Evolutionary conservation across 2,888 invertebrate genomes (phyloP).

Genomic region (Harpagoxenus sublaevis): DNA sequence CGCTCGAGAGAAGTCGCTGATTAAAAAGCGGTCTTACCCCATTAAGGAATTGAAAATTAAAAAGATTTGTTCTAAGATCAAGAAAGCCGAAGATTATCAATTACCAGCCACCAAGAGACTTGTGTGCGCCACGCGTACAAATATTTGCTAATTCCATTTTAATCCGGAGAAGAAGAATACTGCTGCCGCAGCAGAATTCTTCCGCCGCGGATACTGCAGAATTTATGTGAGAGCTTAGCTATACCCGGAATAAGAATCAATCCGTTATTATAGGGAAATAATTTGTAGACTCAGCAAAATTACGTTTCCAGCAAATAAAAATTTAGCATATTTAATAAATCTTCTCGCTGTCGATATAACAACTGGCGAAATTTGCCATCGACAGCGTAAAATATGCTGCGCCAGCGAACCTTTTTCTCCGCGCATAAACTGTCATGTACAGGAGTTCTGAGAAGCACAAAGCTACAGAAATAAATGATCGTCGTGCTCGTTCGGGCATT

Average conservation of each 20-base stretch:
- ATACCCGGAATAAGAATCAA: slow-evolving; percentile 1
- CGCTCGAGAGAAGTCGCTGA: slow-evolving; percentile 26
- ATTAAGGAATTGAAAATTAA: slow-evolving; percentile 47
- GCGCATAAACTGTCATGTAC: slow-evolving; percentile 7
- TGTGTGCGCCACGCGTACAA: neutral
- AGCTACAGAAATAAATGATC: slow-evolving; percentile 24
- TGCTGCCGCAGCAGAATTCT: slow-evolving; percentile 11
- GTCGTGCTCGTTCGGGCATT: neutral
- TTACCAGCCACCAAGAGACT: neutral
- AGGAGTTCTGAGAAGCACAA: neutral
- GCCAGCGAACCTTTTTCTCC: neutral
- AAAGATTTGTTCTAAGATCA: slow-evolving; percentile 3
- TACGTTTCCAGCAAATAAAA: slow-evolving; percentile 17
- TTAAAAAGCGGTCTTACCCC: slow-evolving; percentile 40
- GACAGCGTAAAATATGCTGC: neutral
- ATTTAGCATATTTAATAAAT: slow-evolving; percentile 17
- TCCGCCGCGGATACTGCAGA: neutral
- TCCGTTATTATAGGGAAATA: slow-evolving; percentile 4
- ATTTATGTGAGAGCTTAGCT: slow-evolving; percentile 2
- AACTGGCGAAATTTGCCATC: slow-evolving; percentile 13
- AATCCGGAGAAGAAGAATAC: slow-evolving; percentile 21
- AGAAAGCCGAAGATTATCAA: slow-evolving; percentile 9
- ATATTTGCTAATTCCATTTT: slow-evolving; percentile 51
- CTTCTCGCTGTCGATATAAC: neutral
- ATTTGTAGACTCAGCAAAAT: slow-evolving; percentile 5